Evolutionary conservation across 2,113 vertebrate species (phyloP).

Genomic region (Chaetodon trifascialis): DNA sequence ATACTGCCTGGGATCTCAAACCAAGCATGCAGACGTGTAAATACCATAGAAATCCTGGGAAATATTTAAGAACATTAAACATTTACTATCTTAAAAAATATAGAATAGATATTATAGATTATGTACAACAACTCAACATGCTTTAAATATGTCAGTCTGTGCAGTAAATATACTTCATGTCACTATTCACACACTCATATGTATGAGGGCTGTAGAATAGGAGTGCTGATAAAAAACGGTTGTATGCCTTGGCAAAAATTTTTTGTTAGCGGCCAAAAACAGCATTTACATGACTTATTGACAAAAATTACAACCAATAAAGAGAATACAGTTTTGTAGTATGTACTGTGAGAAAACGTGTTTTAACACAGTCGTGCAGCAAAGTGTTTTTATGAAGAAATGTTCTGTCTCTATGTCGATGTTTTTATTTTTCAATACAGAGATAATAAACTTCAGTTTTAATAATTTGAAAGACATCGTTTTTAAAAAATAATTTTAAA

Average conservation of each 20-base stretch:
- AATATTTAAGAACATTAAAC: conserved; percentile 44
- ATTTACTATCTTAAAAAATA: conserved; percentile 65
- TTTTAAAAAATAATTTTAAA: too few relatives aligned
- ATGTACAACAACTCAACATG: conserved; percentile 71
- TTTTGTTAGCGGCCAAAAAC: not conserved
- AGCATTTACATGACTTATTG: not conserved
- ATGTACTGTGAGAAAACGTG: not conserved
- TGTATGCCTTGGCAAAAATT: not conserved
- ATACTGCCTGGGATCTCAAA: conserved; percentile 34
- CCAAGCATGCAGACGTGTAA: conserved; percentile 65
- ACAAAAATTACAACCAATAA: too few relatives aligned
- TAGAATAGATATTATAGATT: conserved; percentile 59
- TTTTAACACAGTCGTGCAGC: not conserved
- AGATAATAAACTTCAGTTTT: too few relatives aligned
- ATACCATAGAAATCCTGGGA: conserved; percentile 38
- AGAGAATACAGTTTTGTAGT: not conserved
- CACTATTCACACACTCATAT: conserved; percentile 32
- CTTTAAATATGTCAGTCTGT: conserved; percentile 65
- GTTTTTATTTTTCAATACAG: not conserved
- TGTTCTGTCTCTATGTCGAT: not conserved
- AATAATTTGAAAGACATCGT: too few relatives aligned
- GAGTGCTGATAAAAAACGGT: conserved; percentile 23
- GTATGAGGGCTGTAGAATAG: conserved; percentile 32
- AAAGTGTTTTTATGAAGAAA: not conserved
- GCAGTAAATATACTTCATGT: conserved; percentile 51